phyloP scores from a whole-genome alignment of 2,888 invertebrate genomes.

The Phrixothrix hirtus region DNA sequence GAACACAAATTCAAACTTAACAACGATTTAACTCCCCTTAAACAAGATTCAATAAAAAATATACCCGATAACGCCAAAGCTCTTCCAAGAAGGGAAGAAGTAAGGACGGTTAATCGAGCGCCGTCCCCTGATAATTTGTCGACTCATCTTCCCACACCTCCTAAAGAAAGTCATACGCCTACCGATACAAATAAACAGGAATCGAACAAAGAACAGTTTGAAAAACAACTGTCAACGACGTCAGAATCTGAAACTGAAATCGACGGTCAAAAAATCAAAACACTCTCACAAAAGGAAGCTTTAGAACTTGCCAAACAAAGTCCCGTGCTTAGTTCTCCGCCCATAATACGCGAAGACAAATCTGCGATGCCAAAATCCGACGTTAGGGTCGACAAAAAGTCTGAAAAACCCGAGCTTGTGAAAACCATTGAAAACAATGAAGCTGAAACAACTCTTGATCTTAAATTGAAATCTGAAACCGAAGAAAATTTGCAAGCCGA shows the following conservation, averaged over 20 bases:
- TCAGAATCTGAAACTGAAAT: conserved; percentile 57
- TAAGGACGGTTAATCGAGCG: conserved; percentile 2
- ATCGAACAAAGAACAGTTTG: conserved; percentile 15
- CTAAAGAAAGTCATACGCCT: no score
- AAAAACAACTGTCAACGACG: conserved; percentile 45
- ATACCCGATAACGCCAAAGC: neutral
- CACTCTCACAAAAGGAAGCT: conserved; percentile 53
- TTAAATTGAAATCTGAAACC: no score
- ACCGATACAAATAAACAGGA: neutral
- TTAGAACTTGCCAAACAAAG: conserved; percentile 44
- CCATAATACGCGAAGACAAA: conserved; percentile 30
- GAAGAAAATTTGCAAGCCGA: neutral
- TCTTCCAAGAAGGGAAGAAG: conserved; percentile 4
- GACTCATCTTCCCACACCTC: neutral
- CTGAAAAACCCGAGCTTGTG: neutral
- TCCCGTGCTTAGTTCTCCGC: conserved; percentile 24
- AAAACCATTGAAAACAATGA: conserved; percentile 9
- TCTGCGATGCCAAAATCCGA: conserved; percentile 1
- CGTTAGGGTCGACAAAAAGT: conserved; percentile 8
- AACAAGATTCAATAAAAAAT: conserved; percentile 20
- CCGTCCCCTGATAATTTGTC: neutral
- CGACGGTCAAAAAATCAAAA: conserved; percentile 56
- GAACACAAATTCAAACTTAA: conserved; percentile 33
- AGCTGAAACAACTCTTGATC: no score
- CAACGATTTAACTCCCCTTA: conserved; percentile 30